These are phyloP conservation scores for Poeciliopsis turrubarensis DNA, from an alignment of 2,113 vertebrate species.

Conservation along the genomic window DNA sequence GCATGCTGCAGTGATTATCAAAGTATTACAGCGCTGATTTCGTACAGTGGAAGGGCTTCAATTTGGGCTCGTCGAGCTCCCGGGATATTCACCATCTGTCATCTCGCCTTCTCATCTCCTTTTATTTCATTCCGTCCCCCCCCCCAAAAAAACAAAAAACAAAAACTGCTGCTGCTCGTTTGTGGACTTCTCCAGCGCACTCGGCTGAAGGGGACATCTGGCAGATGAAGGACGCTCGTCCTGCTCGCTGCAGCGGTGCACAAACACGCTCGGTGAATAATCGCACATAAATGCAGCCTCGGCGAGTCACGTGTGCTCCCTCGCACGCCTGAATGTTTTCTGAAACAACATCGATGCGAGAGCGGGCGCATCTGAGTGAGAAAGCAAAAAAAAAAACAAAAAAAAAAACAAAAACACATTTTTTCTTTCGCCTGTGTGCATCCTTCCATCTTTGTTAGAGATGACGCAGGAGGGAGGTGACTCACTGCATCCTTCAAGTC, in stretches of 20 bases:
- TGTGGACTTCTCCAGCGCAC: conserved; percentile 17
- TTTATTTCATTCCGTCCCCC: not conserved
- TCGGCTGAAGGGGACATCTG: conserved; percentile 31
- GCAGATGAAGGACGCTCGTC: conserved; percentile 34
- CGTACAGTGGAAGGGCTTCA: not conserved
- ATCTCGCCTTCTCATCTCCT: not conserved
- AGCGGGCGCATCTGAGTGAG: not conserved
- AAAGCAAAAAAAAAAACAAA: not conserved
- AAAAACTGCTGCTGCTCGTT: conserved; percentile 15
- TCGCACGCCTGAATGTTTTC: conserved; percentile 21
- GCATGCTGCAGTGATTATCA: not conserved
- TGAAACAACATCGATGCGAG: conserved; percentile 19
- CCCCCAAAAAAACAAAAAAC: too few species aligned
- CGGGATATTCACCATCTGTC: not conserved
- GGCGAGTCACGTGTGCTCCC: conserved; percentile 9
- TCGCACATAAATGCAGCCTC: conserved; percentile 35
- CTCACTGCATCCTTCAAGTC: conserved; percentile 46
- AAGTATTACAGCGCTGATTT: not conserved
- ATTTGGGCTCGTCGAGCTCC: not conserved
- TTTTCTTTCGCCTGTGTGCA: not conserved
- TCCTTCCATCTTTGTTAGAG: conserved; percentile 13
- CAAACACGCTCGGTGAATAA: conserved; percentile 45
- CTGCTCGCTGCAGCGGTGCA: conserved; percentile 23
- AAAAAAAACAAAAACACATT: too few species aligned
- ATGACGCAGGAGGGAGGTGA: conserved; percentile 59